A percentile compares a stretch with the other conserved stretches of the same genome.
These are phyloP conservation scores for Vanessa tameamea DNA, from an alignment of 1,140 invertebrate species.

Conservation along the genomic window DNA sequence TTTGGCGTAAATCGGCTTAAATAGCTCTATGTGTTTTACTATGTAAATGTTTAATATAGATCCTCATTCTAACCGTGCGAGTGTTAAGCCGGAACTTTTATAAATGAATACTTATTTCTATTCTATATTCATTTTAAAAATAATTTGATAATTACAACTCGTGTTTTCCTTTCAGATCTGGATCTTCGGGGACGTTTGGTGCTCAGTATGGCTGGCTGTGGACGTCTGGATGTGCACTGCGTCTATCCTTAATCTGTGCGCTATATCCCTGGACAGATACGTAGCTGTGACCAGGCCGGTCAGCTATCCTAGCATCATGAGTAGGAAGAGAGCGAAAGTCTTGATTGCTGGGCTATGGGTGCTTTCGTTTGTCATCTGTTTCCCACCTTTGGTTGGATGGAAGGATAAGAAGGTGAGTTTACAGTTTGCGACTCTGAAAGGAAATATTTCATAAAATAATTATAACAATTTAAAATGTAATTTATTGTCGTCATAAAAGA, in stretches of 20 bases:
- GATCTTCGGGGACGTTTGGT: slow-evolving; percentile 96
- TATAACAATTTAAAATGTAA: too few species aligned
- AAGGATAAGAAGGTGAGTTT: slow-evolving; percentile 88
- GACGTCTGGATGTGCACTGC: slow-evolving; percentile 98
- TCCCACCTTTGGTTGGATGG: slow-evolving; percentile 97
- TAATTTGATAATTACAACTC: too few species aligned
- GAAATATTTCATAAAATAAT: too few species aligned
- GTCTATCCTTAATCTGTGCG: slow-evolving; percentile 95
- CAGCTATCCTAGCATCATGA: slow-evolving; percentile 96
- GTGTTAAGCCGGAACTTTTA: too few species aligned
- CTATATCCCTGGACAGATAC: slow-evolving; percentile 96
- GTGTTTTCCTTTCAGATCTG: slow-evolving; percentile 85
- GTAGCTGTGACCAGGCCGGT: slow-evolving; percentile 96
- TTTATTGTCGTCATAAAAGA: too few species aligned
- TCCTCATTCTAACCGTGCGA: too few species aligned
- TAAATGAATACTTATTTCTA: too few species aligned
- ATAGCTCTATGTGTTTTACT: too few species aligned
- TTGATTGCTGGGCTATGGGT: slow-evolving; percentile 96
- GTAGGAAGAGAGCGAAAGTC: slow-evolving; percentile 91
- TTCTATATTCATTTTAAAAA: too few species aligned
- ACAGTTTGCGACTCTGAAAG: too few species aligned
- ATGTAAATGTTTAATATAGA: too few species aligned
- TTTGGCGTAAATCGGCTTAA: too few species aligned
- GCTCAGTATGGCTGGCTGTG: slow-evolving; percentile 94
- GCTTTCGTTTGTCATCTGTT: slow-evolving; percentile 97